Evolutionary conservation across 2,113 vertebrate genomes (phyloP).

Genomic region (Ptilorrhoa leucosticta): DNA sequence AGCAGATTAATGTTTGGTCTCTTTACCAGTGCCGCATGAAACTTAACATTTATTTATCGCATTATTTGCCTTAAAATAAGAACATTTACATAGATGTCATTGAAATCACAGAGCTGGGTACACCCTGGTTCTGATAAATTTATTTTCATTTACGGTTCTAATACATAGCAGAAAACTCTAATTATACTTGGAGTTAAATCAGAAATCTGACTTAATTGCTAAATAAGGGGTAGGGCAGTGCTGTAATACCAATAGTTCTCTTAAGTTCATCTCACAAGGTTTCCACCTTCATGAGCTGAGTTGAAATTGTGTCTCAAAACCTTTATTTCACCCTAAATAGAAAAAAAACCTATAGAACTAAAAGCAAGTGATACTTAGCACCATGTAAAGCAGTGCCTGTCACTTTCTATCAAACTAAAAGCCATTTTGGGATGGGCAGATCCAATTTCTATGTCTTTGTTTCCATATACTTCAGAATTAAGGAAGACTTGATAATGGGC

Average conservation of each 20-base stretch:
- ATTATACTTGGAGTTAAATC: neutral
- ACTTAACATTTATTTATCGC: neutral
- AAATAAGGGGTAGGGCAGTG: neutral
- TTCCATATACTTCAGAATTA: neutral
- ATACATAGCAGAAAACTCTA: neutral
- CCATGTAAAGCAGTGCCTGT: neutral
- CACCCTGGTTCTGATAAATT: neutral
- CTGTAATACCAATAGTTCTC: neutral
- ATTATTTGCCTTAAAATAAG: neutral
- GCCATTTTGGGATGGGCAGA: neutral
- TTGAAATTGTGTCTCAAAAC: neutral
- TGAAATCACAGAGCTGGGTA: neutral
- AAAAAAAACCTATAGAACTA: neutral
- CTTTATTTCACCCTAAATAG: neutral
- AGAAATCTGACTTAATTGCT: neutral
- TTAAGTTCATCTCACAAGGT: neutral
- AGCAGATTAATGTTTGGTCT: neutral
- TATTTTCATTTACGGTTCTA: neutral
- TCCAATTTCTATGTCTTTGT: neutral
- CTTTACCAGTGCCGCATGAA: neutral
- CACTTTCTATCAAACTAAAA: neutral
- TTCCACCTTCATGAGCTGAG: neutral
- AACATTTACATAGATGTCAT: neutral
- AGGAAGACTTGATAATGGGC: neutral
- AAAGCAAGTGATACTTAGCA: neutral